phyloP scores from a whole-genome alignment of 2,113 vertebrate genomes.

The Rousettus leschenaultii region DNA sequence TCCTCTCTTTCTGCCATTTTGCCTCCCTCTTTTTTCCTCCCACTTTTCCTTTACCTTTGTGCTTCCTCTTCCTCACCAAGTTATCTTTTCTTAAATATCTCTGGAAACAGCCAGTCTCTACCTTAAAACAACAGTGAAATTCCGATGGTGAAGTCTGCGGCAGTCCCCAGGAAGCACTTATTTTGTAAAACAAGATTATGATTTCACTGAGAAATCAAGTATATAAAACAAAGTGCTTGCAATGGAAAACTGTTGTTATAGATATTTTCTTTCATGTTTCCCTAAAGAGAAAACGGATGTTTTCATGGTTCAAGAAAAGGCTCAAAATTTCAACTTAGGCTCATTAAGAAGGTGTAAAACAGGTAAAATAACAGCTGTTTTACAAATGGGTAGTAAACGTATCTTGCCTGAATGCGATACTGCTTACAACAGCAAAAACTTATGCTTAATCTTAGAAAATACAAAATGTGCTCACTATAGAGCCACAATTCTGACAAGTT shows the following conservation, averaged over 20 bases:
- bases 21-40: background rate
- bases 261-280: background rate
- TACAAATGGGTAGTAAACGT: background rate
- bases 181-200: background rate
- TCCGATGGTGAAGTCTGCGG: background rate
- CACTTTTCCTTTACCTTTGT: background rate
- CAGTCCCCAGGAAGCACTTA: background rate
- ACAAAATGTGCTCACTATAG: background rate
- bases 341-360: background rate
- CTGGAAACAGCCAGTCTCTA: background rate
- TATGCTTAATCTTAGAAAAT: background rate
- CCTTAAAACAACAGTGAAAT: background rate
- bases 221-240: slow-evolving; percentile 26
- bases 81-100: slow-evolving; percentile 11
- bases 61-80: background rate
- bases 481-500: background rate
- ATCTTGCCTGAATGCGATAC: background rate
- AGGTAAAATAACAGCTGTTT: background rate
- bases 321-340: background rate
- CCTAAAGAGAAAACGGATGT: background rate
- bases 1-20: background rate
- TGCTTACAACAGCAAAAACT: slow-evolving; percentile 23
- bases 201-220: background rate
- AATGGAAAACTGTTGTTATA: background rate
- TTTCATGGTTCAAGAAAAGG: slow-evolving; percentile 39